Evolutionary conservation across 2,888 invertebrate genomes (phyloP).

Genomic region (Phyllotreta cruciferae): DNA sequence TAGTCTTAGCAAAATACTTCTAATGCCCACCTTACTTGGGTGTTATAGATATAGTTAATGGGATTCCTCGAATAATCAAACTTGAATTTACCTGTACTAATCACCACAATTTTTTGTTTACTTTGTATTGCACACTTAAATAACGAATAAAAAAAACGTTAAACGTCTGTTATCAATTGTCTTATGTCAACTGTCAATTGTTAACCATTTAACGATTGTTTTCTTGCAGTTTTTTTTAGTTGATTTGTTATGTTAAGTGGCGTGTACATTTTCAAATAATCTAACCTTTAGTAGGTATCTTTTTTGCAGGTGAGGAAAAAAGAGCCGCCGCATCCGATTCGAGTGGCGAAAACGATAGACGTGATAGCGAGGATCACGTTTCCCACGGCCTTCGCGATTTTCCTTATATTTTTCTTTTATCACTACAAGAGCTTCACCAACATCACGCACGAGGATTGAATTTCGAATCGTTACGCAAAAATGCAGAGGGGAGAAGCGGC

Average conservation of each 20-base stretch:
- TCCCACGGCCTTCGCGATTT: conserved; percentile 91
- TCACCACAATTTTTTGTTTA: no score
- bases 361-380: conserved; percentile 93
- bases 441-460: conserved; percentile 53
- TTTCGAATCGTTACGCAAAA: background rate
- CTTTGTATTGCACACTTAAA: no score
- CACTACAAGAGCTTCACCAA: conserved; percentile 88
- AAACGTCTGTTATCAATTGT: no score
- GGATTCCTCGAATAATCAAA: no score
- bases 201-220: no score
- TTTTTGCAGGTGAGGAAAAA: conserved; percentile 89
- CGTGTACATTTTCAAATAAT: conserved; percentile 44
- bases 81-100: no score
- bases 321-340: conserved; percentile 90
- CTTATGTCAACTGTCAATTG: no score
- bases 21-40: no score
- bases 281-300: conserved; percentile 69
- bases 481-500: background rate
- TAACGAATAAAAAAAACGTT: no score
- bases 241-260: background rate
- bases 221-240: no score
- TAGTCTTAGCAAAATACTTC: no score
- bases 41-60: no score
- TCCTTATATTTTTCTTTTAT: conserved; percentile 94
- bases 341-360: conserved; percentile 93